Evolutionary conservation across 2,888 invertebrate species (phyloP).

Genomic region (Hylaea fasciaria): DNA sequence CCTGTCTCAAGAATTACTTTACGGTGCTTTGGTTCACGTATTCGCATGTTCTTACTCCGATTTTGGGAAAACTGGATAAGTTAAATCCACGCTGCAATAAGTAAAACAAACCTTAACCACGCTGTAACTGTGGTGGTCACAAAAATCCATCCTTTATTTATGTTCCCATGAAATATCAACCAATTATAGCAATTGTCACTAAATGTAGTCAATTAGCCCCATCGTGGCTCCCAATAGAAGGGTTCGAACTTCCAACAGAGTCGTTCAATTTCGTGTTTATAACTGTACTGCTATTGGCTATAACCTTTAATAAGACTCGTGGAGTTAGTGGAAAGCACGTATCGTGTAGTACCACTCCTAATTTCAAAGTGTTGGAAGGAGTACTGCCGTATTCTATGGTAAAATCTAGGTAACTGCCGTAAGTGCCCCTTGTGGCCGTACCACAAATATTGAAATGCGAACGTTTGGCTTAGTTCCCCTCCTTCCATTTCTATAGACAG

Average conservation of each 20-base stretch:
- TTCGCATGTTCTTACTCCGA: no score
- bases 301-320: slow-evolving; percentile 59
- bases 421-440: background rate
- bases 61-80: no score
- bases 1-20: no score
- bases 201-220: slow-evolving; percentile 12
- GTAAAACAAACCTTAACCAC: no score
- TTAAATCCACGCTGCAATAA: no score
- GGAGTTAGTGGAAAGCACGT: background rate
- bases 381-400: slow-evolving; percentile 4
- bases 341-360: slow-evolving; percentile 54
- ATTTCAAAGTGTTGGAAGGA: slow-evolving; percentile 26
- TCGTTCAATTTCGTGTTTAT: slow-evolving; percentile 42
- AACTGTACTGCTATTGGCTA: slow-evolving; percentile 64
- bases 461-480: no score
- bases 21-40: no score
- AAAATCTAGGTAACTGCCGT: background rate
- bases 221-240: slow-evolving; percentile 11
- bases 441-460: no score
- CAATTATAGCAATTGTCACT: slow-evolving; percentile 14
- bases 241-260: slow-evolving; percentile 9
- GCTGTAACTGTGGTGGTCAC: no score
- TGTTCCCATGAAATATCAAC: background rate
- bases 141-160: background rate
- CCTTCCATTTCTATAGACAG: no score